A percentile compares a stretch with the other conserved stretches of the same genome.
These are phyloP conservation scores for Hydractinia symbiolongicarpus DNA, from an alignment of 30 jellyfish, hydroid and myxozoan genomes.

Conservation along the genomic window DNA sequence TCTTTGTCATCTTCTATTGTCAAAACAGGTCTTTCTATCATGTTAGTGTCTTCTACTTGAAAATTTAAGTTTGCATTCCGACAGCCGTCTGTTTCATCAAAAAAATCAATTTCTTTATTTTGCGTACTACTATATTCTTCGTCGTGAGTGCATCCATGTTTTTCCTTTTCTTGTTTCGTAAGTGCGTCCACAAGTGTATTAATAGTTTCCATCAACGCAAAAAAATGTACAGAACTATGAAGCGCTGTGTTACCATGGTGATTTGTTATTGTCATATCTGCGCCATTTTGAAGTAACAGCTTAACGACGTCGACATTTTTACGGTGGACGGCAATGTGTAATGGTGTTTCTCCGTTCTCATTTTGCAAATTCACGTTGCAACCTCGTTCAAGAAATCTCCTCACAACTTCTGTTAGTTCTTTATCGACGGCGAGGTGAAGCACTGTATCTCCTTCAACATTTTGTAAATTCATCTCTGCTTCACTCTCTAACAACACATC, in stretches of 20 bases:
- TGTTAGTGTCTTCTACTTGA: background rate
- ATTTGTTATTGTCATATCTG: slow-evolving; percentile 17
- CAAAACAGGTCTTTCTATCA: background rate
- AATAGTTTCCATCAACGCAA: slow-evolving; percentile 1
- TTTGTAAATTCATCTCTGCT: slow-evolving; percentile 18
- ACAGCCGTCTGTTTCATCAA: background rate
- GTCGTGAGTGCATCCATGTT: background rate
- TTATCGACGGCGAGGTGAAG: slow-evolving; percentile 35
- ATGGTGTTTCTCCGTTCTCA: slow-evolving; percentile 39
- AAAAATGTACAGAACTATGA: slow-evolving; percentile 7
- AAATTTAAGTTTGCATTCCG: background rate
- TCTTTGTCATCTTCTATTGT: background rate
- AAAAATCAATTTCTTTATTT: too few relatives aligned
- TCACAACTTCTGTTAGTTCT: slow-evolving; percentile 8
- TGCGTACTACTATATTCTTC: background rate
- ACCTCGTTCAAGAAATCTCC: background rate
- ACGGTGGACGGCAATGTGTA: slow-evolving; percentile 37
- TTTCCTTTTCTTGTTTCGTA: background rate
- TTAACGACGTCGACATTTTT: slow-evolving; percentile 21
- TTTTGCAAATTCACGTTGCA: slow-evolving; percentile 20
- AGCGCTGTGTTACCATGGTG: slow-evolving; percentile 15
- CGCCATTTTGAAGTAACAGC: slow-evolving; percentile 31
- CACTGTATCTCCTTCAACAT: slow-evolving; percentile 47
- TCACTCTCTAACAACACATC: slow-evolving; percentile 8
- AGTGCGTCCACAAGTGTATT: background rate